Evolutionary conservation across 2,797 vertebrate species (phyloP).

Genomic region (Ctenosaura bakeri): DNA sequence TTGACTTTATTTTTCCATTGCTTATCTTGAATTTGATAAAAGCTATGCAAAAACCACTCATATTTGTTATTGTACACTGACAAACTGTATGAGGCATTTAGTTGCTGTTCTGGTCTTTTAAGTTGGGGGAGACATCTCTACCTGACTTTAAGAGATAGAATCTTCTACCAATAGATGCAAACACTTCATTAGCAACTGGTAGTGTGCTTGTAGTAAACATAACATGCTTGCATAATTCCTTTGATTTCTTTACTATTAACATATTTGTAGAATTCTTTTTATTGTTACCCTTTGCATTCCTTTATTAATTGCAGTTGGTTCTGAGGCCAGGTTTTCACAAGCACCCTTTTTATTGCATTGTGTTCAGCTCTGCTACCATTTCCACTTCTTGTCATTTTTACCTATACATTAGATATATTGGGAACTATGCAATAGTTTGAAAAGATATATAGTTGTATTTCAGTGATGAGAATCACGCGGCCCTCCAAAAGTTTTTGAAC

Average conservation of each 20-base stretch:
- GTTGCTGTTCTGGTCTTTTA: not conserved
- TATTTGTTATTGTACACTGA: not conserved
- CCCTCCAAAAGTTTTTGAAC: no score
- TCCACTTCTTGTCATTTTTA: not conserved
- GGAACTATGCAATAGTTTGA: no score
- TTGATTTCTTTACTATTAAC: not conserved
- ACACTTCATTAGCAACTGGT: not conserved
- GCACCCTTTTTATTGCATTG: not conserved
- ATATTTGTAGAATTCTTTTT: not conserved
- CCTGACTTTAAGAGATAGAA: no score
- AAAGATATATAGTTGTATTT: no score
- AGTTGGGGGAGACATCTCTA: not conserved
- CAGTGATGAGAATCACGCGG: no score
- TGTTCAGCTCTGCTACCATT: not conserved
- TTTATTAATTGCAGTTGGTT: not conserved
- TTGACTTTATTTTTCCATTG: not conserved
- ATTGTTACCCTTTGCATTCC: not conserved
- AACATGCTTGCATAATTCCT: not conserved
- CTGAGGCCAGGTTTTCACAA: not conserved
- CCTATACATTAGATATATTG: not conserved
- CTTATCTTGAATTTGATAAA: slow-evolving; percentile 15
- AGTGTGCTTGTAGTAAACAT: no score
- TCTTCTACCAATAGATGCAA: not conserved
- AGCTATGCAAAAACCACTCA: not conserved
- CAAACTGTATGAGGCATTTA: not conserved